A percentile compares a stretch with the other conserved stretches of the same genome.
phyloP scores from a whole-genome alignment of 2,797 vertebrate species.

The Acipenser transmontanus region DNA sequence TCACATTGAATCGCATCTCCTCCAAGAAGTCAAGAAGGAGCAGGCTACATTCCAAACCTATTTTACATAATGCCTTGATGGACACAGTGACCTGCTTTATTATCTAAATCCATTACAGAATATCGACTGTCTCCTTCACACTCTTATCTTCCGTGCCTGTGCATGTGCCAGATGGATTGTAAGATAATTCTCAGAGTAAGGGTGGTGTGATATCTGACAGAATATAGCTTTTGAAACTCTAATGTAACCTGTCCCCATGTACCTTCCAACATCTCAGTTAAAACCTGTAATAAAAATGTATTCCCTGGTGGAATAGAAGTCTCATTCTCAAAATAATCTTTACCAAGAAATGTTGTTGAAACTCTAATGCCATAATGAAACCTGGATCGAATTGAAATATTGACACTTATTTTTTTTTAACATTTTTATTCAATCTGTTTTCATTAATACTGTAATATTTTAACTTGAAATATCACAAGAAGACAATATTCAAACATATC shows the following conservation, averaged over 20 bases:
- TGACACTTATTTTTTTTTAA: too few relatives aligned
- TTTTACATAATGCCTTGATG: background rate
- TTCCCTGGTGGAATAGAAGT: too few relatives aligned
- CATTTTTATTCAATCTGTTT: too few relatives aligned
- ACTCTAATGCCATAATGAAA: too few relatives aligned
- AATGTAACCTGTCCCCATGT: background rate
- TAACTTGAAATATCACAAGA: too few relatives aligned
- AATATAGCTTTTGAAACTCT: background rate
- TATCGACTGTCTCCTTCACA: background rate
- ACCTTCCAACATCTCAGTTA: too few relatives aligned
- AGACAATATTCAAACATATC: too few relatives aligned
- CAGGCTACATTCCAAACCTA: background rate
- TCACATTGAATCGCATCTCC: background rate
- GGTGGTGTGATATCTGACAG: background rate
- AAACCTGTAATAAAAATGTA: too few relatives aligned
- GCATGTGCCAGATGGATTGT: background rate
- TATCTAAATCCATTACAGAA: constrained; percentile 1
- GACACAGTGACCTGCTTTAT: background rate
- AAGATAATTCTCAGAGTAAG: background rate
- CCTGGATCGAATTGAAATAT: too few relatives aligned
- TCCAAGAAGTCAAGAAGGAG: background rate
- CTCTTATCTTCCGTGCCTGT: background rate
- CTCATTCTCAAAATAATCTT: too few relatives aligned
- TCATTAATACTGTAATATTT: too few relatives aligned
- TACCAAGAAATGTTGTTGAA: too few relatives aligned